Base-by-base conservation (phyloP, 2,888 invertebrate genomes). In the Ormyrus labotus region DNA sequence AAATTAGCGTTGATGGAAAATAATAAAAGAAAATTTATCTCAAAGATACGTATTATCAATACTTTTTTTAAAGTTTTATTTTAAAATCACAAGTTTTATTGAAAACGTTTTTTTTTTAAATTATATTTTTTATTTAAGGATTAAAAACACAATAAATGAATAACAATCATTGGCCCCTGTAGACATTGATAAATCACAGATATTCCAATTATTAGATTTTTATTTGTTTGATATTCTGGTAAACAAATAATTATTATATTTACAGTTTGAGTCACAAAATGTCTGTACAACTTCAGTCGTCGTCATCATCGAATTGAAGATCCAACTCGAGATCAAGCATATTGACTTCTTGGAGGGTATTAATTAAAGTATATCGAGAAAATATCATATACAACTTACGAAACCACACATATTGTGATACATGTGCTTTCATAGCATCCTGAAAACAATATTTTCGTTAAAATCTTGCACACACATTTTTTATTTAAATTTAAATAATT, bases 361-460 rank as follows among this genome's bases (percentile, higher is more conserved):
- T 99, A 82, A 99, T 95, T 84, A 96, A 92, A 92, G 97, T 95
- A 89, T 98, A 99, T 75, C 98, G 93, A 11, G 98, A 98, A 91
- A 97, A 96, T 61, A 94, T 89, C 86, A 99, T 94, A 89, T 98
- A 99, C 5, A 99, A 92, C 88, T 94, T 93, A 77, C 99, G 93
- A 91, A 97, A 99, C 99, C 99, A 99, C 58, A 97, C 94, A 92
- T 97, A 94, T 91, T 99, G 99, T n/a, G 97, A 97, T 84, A 93
- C 92, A 90, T 99, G 98, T 76, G 94, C 93, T 83, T 93, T 92
- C 98, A 99, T 98, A 5, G 98, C 98, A 83, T 92, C 91, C 89
- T 95, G 92, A 48, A 82, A 91, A 90, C n/a, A 45, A 58, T 34
- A 34, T 34, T 34, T 34, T 34, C 4, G 3, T 34, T 34, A 34